phyloP scores from a whole-genome alignment of 64 coral and sea anemone genomes.

The Acropora tenuis region DNA sequence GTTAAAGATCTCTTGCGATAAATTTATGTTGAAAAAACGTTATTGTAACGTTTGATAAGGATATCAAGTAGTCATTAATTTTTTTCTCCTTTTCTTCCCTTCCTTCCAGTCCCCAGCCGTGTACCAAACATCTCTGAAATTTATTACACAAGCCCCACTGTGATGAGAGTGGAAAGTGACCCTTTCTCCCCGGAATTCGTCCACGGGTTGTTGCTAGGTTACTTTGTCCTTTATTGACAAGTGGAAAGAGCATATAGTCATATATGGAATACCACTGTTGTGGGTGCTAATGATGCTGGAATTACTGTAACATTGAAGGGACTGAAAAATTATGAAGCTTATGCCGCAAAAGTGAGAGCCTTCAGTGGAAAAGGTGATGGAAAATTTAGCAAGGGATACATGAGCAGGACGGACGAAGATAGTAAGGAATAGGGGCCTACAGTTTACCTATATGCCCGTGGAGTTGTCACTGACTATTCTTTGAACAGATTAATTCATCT shows the following conservation, averaged over 20 bases:
- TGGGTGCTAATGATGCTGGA: conserved; percentile 1
- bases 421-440: conserved; percentile 8
- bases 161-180: too few relatives aligned
- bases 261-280: conserved; percentile 43
- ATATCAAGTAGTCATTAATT: too few relatives aligned
- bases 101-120: conserved; percentile 73
- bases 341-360: conserved; percentile 83
- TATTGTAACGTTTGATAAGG: too few relatives aligned
- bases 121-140: conserved; percentile 41
- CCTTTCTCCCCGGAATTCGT: conserved; percentile 50
- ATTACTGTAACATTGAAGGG: background rate
- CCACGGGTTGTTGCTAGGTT: conserved; percentile 85
- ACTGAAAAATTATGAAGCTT: conserved; percentile 65
- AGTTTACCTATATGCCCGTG: too few relatives aligned
- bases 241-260: background rate
- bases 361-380: conserved; percentile 69
- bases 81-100: background rate
- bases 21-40: too few relatives aligned
- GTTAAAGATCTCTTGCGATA: too few relatives aligned
- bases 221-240: conserved; percentile 65
- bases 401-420: conserved; percentile 87
- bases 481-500: too few relatives aligned
- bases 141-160: conserved; percentile 77
- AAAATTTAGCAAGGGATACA: conserved; percentile 28
- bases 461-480: too few relatives aligned